A percentile compares a stretch with the other conserved stretches of the same genome.
Evolutionary conservation across 2,113 vertebrate species (phyloP).

Genomic region (Euleptes europaea): DNA sequence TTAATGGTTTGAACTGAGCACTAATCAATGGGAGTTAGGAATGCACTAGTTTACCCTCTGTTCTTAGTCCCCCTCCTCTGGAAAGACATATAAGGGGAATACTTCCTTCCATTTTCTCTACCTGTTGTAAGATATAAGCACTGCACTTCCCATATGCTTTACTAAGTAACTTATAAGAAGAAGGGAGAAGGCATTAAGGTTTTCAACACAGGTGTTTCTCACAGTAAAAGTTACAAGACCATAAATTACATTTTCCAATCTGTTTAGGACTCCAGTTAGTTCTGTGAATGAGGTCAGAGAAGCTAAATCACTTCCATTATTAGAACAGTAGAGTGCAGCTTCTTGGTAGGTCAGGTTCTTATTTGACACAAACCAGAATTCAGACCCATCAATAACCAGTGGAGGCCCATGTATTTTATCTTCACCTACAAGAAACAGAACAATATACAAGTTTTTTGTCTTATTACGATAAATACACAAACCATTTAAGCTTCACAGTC

Average conservation of each 20-base stretch:
- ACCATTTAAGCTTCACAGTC: neutral
- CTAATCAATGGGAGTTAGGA: neutral
- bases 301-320: conserved; percentile 84
- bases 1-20: too few relatives aligned
- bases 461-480: neutral
- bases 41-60: neutral
- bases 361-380: conserved; percentile 91
- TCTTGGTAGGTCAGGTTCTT: conserved; percentile 81
- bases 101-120: neutral
- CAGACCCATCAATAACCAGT: conserved; percentile 82
- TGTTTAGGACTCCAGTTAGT: conserved; percentile 64
- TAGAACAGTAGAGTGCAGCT: conserved; percentile 82
- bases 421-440: conserved; percentile 70
- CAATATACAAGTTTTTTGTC: neutral
- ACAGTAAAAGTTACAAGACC: neutral
- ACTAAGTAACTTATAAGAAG: neutral
- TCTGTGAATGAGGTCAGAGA: conserved; percentile 67
- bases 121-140: neutral
- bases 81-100: neutral
- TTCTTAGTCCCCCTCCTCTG: neutral
- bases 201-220: neutral
- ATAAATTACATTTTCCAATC: conserved; percentile 76
- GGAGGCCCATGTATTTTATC: conserved; percentile 82
- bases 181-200: neutral
- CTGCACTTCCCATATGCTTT: neutral